These are phyloP conservation scores for Drosophila conformis DNA, from an alignment of 2,888 invertebrate species.

Conservation along the genomic window DNA sequence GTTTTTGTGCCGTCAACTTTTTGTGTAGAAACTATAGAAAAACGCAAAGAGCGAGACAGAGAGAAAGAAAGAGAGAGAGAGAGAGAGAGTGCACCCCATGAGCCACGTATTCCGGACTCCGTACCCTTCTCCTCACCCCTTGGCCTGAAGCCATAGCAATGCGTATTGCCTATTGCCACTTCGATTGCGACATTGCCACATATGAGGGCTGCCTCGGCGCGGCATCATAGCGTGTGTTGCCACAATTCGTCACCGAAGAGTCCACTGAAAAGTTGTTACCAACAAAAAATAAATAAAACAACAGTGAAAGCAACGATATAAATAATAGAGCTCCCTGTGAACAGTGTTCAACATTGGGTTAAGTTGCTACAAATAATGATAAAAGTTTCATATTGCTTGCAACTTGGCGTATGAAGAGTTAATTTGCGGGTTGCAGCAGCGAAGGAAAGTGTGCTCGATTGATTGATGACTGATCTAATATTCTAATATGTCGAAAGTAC, in stretches of 20 bases:
- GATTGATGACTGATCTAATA: not conserved
- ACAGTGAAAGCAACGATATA: conserved; percentile 36
- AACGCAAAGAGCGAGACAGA: conserved; percentile 15
- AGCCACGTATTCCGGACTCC: conserved; percentile 18
- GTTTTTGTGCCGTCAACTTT: conserved; percentile 57
- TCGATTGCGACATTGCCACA: conserved; percentile 29
- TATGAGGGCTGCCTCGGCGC: conserved; percentile 36
- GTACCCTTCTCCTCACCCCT: conserved; percentile 20
- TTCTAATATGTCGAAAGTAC: not conserved
- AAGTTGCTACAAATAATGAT: conserved; percentile 3
- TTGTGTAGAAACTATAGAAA: conserved; percentile 75
- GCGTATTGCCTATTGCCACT: conserved; percentile 22
- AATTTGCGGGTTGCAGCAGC: not conserved
- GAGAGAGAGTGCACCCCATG: conserved; percentile 39
- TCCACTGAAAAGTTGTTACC: conserved; percentile 50
- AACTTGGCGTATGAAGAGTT: not conserved
- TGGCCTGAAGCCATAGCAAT: conserved; percentile 45
- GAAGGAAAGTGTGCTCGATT: not conserved
- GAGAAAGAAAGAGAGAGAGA: not conserved
- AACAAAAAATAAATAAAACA: conserved; percentile 2
- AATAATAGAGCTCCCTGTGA: conserved; percentile 6
- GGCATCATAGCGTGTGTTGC: conserved; percentile 48
- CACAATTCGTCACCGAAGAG: conserved; percentile 61
- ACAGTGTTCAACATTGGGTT: conserved; percentile 2
- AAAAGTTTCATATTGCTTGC: conserved; percentile 2